A percentile compares a stretch with the other conserved stretches of the same genome.
Evolutionary conservation across 2,797 vertebrate species (phyloP).

Genomic region (Cyclura pinguis): DNA sequence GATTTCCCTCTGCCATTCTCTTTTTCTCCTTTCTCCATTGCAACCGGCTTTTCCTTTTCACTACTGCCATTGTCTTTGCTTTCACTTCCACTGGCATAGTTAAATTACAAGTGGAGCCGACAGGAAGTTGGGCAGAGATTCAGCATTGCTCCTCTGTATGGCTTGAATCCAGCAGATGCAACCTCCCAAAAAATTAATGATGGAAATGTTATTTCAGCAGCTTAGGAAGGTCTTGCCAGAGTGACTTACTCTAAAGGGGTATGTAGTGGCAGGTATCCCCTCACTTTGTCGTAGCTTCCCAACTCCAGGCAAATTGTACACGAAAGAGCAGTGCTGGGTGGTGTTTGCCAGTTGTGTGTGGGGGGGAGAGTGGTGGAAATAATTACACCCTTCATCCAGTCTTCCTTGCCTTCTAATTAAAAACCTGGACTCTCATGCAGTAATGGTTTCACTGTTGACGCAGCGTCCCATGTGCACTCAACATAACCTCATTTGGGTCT

Average conservation of each 20-base stretch:
- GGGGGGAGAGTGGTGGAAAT: constrained; percentile 48
- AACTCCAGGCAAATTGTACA: constrained; percentile 56
- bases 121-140: too few relatives aligned
- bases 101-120: too few relatives aligned
- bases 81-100: too few relatives aligned
- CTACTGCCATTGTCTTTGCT: too few relatives aligned
- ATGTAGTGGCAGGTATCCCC: constrained; percentile 49
- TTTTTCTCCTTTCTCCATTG: too few relatives aligned
- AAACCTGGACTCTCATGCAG: constrained; percentile 74
- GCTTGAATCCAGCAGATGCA: too few relatives aligned
- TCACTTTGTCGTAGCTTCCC: constrained; percentile 67
- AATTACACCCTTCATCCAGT: constrained; percentile 78
- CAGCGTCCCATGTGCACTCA: constrained; percentile 64
- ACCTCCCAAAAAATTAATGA: constrained; percentile 50
- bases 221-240: constrained; percentile 14
- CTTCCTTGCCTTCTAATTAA: constrained; percentile 81
- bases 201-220: constrained; percentile 4
- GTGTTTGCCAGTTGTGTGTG: constrained; percentile 64
- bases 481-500: constrained; percentile 76
- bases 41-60: too few relatives aligned
- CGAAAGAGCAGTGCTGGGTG: constrained; percentile 73
- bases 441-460: constrained; percentile 75
- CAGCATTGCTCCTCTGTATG: too few relatives aligned
- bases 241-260: not conserved
- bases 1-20: too few relatives aligned